Conservation (phyloP, 2,888 invertebrate species). For the Synanthedon myopaeformis region DNA sequence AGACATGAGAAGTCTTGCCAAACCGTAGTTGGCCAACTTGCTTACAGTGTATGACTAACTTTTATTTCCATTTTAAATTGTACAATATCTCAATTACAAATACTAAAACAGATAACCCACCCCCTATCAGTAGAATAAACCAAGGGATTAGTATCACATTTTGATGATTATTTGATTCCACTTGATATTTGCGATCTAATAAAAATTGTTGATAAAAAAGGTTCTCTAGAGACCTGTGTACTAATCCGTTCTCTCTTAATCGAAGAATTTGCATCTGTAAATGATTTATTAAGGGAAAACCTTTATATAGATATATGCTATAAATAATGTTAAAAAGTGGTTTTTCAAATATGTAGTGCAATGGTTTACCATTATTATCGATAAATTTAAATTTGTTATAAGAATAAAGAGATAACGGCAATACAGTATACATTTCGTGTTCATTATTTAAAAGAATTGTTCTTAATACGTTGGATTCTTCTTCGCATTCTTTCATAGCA, state of each 20-base stretch:
- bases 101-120: background rate
- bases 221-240: constrained; percentile 11
- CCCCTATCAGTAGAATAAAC: background rate
- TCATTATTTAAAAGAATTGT: background rate
- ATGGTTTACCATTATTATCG: constrained; percentile 17
- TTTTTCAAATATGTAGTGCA: constrained; percentile 12
- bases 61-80: too few relatives aligned
- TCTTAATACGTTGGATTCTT: background rate
- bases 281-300: constrained; percentile 8
- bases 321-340: constrained; percentile 7
- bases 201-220: background rate
- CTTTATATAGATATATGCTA: constrained; percentile 9
- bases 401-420: constrained; percentile 18
- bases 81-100: background rate
- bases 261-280: constrained; percentile 11
- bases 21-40: too few relatives aligned
- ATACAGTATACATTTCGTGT: constrained; percentile 13
- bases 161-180: background rate
- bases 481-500: constrained; percentile 1
- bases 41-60: too few relatives aligned
- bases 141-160: background rate
- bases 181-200: background rate
- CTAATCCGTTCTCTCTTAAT: constrained; percentile 31
- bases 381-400: constrained; percentile 21
- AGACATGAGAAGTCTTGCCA: too few relatives aligned